These are phyloP conservation scores for Willisornis vidua DNA, from an alignment of 2,113 vertebrate species.

Conservation along the genomic window DNA sequence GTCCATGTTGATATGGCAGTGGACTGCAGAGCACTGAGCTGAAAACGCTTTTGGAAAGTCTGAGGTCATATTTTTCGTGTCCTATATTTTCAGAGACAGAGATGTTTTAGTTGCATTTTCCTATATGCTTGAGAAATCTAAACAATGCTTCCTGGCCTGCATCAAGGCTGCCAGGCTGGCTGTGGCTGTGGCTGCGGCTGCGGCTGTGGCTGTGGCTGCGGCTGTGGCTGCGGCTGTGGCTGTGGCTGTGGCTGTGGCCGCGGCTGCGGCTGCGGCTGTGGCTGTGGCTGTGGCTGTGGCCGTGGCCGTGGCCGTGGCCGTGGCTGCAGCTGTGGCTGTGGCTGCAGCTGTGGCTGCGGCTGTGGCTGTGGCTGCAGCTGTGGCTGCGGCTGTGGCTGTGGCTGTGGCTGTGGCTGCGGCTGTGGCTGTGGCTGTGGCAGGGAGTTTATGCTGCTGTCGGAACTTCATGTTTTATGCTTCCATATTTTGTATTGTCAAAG, in stretches of 20 bases:
- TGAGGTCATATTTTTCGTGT: not conserved
- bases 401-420: not conserved
- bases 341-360: too few species aligned
- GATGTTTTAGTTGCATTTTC: not conserved
- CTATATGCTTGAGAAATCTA: not conserved
- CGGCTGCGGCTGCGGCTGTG: too few species aligned
- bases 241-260: too few species aligned
- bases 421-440: not conserved
- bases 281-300: too few species aligned
- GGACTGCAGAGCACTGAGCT: not conserved
- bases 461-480: not conserved
- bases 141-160: not conserved
- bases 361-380: too few species aligned
- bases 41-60: not conserved
- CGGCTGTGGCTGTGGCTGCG: too few species aligned
- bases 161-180: rapidly evolving
- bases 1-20: not conserved
- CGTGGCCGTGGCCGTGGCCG: too few species aligned
- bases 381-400: too few species aligned
- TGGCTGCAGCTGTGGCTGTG: too few species aligned
- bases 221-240: too few species aligned
- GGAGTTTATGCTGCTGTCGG: not conserved
- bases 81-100: not conserved
- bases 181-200: not conserved
- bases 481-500: not conserved